phyloP scores from a whole-genome alignment of 2,797 vertebrate genomes.

The Bryconaethiops microstoma region DNA sequence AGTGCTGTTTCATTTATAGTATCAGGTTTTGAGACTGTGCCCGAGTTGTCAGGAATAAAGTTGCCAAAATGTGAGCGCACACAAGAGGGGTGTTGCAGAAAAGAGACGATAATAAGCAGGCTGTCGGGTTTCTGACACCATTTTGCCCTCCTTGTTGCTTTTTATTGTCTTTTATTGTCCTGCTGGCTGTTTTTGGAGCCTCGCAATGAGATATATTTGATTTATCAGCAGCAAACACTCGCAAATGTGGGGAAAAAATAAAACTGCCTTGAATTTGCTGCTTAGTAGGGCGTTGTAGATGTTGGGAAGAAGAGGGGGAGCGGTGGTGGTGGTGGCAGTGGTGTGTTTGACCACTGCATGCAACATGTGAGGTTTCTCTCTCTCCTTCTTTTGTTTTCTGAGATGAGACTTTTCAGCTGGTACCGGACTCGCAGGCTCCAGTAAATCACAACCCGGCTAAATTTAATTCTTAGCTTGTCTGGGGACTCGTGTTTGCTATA shows the following conservation, averaged over 20 bases:
- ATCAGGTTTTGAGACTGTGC: constrained; percentile 44
- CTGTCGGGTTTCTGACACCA: constrained; percentile 39
- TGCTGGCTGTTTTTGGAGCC: constrained; percentile 45
- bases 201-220: constrained; percentile 56
- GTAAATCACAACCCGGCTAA: constrained; percentile 66
- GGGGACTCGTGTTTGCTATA: constrained; percentile 50
- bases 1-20: constrained; percentile 59
- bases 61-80: constrained; percentile 49
- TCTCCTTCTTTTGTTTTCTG: constrained; percentile 52
- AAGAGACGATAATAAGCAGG: constrained; percentile 53
- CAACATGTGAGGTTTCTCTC: constrained; percentile 61
- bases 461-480: constrained; percentile 62
- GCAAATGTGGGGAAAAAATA: constrained; percentile 54
- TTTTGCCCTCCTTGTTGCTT: constrained; percentile 49
- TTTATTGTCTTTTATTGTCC: constrained; percentile 60
- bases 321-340: constrained; percentile 15
- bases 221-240: constrained; percentile 44
- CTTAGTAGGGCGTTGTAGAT: constrained; percentile 53
- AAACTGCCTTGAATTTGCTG: constrained; percentile 58
- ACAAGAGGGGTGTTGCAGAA: constrained; percentile 43
- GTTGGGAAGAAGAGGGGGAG: constrained; percentile 29
- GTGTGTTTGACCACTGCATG: constrained; percentile 53
- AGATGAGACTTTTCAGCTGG: constrained; percentile 51
- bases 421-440: constrained; percentile 67
- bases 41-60: constrained; percentile 54